Conservation (phyloP, 2,113 vertebrate species). For the Neomonachus schauinslandi region DNA sequence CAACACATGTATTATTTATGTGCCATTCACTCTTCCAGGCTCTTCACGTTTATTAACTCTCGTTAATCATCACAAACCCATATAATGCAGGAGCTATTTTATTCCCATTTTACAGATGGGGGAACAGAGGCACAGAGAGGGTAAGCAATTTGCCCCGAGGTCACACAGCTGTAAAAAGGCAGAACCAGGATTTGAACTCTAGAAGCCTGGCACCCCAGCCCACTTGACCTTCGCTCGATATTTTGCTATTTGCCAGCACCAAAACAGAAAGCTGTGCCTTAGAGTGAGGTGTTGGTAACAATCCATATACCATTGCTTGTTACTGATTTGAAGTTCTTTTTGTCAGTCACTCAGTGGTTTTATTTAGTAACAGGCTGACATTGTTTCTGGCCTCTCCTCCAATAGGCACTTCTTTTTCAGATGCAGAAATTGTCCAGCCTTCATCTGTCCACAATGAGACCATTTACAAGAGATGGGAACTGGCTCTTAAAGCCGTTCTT, state of each 20-base stretch:
- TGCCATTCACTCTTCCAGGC: neutral
- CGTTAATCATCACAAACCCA: neutral
- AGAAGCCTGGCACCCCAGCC: neutral
- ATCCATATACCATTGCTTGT: neutral
- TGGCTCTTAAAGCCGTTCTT: rapidly evolving
- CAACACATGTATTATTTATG: neutral
- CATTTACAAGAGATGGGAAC: neutral
- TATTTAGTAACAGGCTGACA: neutral
- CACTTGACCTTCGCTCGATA: neutral
- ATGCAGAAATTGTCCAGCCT: neutral
- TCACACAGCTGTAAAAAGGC: neutral
- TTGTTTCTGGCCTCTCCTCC: neutral
- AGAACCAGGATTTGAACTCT: neutral
- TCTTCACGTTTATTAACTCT: neutral
- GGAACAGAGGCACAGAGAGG: neutral
- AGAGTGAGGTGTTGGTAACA: neutral
- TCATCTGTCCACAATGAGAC: neutral
- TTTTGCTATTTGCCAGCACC: neutral
- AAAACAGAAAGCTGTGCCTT: neutral
- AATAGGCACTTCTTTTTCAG: neutral
- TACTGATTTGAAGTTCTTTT: neutral
- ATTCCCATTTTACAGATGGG: neutral
- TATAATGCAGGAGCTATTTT: neutral
- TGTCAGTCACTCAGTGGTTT: neutral
- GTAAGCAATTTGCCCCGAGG: neutral